phyloP scores from a whole-genome alignment of 1,140 invertebrate species.

The Euura saliciscinereae region DNA sequence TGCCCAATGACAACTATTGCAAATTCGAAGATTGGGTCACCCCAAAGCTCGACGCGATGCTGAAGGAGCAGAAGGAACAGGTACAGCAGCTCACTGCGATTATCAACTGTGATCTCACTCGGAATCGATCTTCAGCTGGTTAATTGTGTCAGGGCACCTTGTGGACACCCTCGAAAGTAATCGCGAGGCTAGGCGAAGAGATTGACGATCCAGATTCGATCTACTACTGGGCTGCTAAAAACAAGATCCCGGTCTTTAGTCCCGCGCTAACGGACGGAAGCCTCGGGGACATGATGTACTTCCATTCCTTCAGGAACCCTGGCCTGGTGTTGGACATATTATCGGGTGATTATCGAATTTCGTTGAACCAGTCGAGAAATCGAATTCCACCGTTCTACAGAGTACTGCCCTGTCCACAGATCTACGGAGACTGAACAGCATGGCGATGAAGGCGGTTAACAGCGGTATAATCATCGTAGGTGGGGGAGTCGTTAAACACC shows the following conservation, averaged over 20 bases:
- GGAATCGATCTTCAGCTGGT: neutral
- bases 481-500: conserved; percentile 98
- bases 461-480: conserved; percentile 98
- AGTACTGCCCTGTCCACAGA: conserved; percentile 63
- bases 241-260: conserved; percentile 98
- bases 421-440: conserved; percentile 87
- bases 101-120: neutral
- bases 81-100: conserved; percentile 42
- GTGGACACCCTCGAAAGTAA: conserved; percentile 95
- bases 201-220: conserved; percentile 93
- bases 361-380: conserved; percentile 2
- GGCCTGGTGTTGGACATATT: conserved; percentile 94
- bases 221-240: conserved; percentile 97
- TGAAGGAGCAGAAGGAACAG: conserved; percentile 83
- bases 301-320: conserved; percentile 93
- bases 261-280: conserved; percentile 98
- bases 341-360: conserved; percentile 65
- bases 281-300: conserved; percentile 99
- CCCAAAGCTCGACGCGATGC: conserved; percentile 91
- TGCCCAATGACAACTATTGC: conserved; percentile 99
- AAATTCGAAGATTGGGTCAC: conserved; percentile 98
- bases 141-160: conserved; percentile 60
- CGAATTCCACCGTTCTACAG: neutral
- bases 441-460: conserved; percentile 92
- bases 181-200: conserved; percentile 82